A percentile compares a stretch with the other conserved stretches of the same genome.
phyloP scores from a whole-genome alignment of 2,888 invertebrate species.

The Thalpophila matura region DNA sequence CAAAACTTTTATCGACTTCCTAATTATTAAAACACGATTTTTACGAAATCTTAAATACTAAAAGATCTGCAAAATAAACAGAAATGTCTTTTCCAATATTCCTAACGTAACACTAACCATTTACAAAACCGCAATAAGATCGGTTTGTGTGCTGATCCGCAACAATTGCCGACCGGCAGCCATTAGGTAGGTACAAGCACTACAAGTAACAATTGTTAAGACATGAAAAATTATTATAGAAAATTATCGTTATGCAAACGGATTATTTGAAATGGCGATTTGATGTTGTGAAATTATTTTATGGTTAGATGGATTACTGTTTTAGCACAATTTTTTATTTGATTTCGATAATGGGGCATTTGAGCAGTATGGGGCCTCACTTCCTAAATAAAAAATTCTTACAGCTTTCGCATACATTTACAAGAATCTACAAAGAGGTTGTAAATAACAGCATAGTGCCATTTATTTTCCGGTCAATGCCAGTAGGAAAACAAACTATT shows the following conservation, averaged over 20 bases:
- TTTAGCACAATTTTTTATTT: slow-evolving; percentile 18
- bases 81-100: slow-evolving; percentile 61
- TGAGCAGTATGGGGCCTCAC: too few species aligned
- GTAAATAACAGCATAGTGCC: too few species aligned
- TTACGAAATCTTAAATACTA: slow-evolving; percentile 19
- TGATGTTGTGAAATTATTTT: slow-evolving; percentile 60
- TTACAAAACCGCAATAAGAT: slow-evolving; percentile 79
- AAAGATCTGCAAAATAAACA: slow-evolving; percentile 25
- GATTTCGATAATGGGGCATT: too few species aligned
- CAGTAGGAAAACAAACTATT: too few species aligned
- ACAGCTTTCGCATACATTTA: too few species aligned
- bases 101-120: slow-evolving; percentile 49
- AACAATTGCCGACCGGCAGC: slow-evolving; percentile 74
- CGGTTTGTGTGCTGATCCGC: slow-evolving; percentile 81
- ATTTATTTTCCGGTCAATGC: too few species aligned
- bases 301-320: slow-evolving; percentile 46
- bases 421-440: too few species aligned
- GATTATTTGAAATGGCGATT: slow-evolving; percentile 59
- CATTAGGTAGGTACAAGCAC: too few species aligned
- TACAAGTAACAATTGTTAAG: slow-evolving; percentile 63
- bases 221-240: slow-evolving; percentile 62
- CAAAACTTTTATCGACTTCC: slow-evolving; percentile 5
- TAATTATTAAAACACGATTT: neutral
- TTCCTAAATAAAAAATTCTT: too few species aligned
- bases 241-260: slow-evolving; percentile 67